phyloP scores from a whole-genome alignment of 2,797 vertebrate genomes.

The Tinamus major region DNA sequence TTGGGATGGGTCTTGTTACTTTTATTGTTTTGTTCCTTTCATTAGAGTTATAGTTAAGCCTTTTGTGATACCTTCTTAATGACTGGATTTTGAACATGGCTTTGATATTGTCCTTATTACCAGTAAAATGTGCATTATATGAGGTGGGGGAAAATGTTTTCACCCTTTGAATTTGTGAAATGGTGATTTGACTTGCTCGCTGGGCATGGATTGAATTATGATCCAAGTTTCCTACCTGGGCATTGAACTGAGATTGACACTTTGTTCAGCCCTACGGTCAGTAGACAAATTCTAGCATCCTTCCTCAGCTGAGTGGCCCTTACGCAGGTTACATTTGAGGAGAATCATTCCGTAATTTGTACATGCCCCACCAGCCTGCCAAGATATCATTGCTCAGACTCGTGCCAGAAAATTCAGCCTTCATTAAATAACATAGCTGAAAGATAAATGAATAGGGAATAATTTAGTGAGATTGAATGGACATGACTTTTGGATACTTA shows the following conservation, averaged over 20 bases:
- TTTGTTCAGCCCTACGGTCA: not conserved
- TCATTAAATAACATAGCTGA: constrained; percentile 35
- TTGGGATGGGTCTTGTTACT: not conserved
- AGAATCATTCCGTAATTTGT: not conserved
- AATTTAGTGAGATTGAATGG: constrained; percentile 40
- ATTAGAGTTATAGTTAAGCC: not conserved
- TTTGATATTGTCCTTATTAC: not conserved
- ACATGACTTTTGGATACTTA: constrained; percentile 13
- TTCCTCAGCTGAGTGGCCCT: not conserved
- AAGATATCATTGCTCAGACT: not conserved
- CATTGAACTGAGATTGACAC: not conserved
- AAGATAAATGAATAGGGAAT: constrained; percentile 40
- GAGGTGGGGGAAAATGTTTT: not conserved
- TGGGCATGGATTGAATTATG: not conserved
- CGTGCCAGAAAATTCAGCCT: constrained; percentile 23
- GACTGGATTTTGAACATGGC: not conserved
- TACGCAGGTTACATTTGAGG: not conserved
- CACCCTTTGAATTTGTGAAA: not conserved
- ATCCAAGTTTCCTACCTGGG: not conserved
- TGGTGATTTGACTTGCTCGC: not conserved
- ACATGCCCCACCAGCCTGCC: not conserved
- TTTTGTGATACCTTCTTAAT: not conserved
- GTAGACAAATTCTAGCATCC: not conserved
- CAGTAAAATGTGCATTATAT: not conserved
- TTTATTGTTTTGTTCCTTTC: not conserved